A percentile compares a stretch with the other conserved stretches of the same genome.
Evolutionary conservation across 2,888 invertebrate species (phyloP).

Genomic region (Hymenopus coronatus): DNA sequence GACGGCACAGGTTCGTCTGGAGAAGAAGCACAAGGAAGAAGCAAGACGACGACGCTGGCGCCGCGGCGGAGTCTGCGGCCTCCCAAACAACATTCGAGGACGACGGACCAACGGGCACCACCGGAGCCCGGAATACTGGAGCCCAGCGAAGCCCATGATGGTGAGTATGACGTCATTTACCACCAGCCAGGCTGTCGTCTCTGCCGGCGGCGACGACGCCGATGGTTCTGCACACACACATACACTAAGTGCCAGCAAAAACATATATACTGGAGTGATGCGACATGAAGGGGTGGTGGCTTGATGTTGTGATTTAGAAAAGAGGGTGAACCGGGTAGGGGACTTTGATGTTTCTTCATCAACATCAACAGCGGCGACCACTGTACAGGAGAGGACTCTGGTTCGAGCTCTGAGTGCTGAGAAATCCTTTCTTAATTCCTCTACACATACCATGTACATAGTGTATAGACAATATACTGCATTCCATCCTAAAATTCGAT

Average conservation of each 20-base stretch:
- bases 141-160: neutral
- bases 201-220: neutral
- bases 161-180: neutral
- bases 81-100: neutral
- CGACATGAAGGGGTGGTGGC: neutral
- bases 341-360: neutral
- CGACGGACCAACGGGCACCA: neutral
- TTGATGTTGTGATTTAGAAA: neutral
- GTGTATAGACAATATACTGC: too few species aligned
- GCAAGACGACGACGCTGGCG: neutral
- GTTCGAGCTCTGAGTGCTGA: neutral
- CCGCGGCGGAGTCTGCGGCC: neutral
- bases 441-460: too few species aligned
- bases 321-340: neutral
- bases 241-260: neutral
- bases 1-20: neutral
- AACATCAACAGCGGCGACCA: neutral
- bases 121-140: constrained; percentile 14
- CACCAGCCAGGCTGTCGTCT: neutral
- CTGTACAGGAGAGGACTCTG: neutral
- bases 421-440: neutral
- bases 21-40: neutral
- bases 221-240: neutral
- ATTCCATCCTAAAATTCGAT: too few species aligned
- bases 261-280: neutral